phyloP scores from a whole-genome alignment of 1,140 invertebrate species.

The Anastatus disparis region DNA sequence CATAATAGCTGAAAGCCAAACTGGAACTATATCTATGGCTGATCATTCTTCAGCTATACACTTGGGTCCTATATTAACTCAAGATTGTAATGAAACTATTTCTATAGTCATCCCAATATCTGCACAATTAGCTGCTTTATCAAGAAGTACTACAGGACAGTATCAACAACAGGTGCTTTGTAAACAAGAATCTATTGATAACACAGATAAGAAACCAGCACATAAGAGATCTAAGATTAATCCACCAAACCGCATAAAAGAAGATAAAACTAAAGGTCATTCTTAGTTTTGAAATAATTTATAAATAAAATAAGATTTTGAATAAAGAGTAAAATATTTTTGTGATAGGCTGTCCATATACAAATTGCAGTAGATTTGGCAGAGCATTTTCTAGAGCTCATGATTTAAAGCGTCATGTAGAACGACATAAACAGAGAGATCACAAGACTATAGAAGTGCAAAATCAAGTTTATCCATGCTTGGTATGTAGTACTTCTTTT shows the following conservation, averaged over 20 bases:
- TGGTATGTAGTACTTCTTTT: constrained; percentile 50
- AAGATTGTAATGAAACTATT: constrained; percentile 58
- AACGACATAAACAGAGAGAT: constrained; percentile 59
- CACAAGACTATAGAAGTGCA: constrained; percentile 52
- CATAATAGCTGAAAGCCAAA: constrained; percentile 42
- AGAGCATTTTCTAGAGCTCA: constrained; percentile 62
- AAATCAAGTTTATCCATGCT: constrained; percentile 46
- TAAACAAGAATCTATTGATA: constrained; percentile 25
- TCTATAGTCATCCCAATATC: constrained; percentile 62
- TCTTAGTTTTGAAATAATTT: background rate
- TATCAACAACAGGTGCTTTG: constrained; percentile 14
- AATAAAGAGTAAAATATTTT: constrained; percentile 26
- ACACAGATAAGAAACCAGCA: constrained; percentile 31
- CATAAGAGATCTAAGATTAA: constrained; percentile 29
- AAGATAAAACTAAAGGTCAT: constrained; percentile 39
- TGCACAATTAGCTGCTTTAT: constrained; percentile 48
- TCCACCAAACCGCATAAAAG: constrained; percentile 36
- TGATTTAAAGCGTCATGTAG: constrained; percentile 63
- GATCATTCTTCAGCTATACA: constrained; percentile 57
- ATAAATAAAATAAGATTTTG: constrained; percentile 32
- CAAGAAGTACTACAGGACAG: constrained; percentile 37
- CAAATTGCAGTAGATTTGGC: constrained; percentile 57
- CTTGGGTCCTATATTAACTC: constrained; percentile 57
- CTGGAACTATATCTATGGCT: constrained; percentile 48
- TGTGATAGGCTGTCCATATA: constrained; percentile 57